Base-by-base conservation (phyloP, 2,113 vertebrate genomes). In the Otocyon megalotis region DNA sequence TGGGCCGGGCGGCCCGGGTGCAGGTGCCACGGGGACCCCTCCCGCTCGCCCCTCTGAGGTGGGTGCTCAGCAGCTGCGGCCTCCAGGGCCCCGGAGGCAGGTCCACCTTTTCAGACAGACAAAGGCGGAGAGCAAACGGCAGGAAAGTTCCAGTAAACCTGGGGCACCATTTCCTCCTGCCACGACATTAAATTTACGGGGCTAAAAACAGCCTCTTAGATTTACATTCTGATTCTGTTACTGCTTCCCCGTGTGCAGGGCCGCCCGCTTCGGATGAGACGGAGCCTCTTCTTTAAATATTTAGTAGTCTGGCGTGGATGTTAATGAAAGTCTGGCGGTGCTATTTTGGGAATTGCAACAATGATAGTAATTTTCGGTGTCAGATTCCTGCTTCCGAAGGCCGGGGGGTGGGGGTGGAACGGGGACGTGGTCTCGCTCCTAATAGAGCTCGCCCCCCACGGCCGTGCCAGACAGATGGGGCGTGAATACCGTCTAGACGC, bases 401-500 rank as follows among this genome's bases (percentile, higher is more conserved):
- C 91, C 94, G 92, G 92, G 96, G 84, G 54, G n/a, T n/a, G n/a
- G n/a, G 72, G 62, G 53, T 15, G 72, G 91, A 97, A 98, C 98
- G 98, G 98, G 97, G 97, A 97, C 98, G 96, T 98, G 98, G 98
- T 99, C 99, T 99, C 99, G 98, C 98, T 99, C 99, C 98, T 99
- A 99, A 99, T 99, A 99, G 99, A 99, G 99, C 99, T 99, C 99
- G 99, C 99, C 99, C 99, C 99, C 99, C 99, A 98, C 99, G 99
- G 99, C 99, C 98, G 99, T 99, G 99, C 99, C 99, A 99, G 99
- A 99, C 99, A 99, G 99, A 99, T 99, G 99, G 99, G 99, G 99
- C 99, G 99, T 99, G 99, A 99, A 99, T 99, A 99, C 99, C 98
- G 99, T 99, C 99, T 99, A 99, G 99, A 99, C 99, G 98, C 98